Conservation (phyloP, 2,888 invertebrate genomes). For the Punctoribates punctum region DNA sequence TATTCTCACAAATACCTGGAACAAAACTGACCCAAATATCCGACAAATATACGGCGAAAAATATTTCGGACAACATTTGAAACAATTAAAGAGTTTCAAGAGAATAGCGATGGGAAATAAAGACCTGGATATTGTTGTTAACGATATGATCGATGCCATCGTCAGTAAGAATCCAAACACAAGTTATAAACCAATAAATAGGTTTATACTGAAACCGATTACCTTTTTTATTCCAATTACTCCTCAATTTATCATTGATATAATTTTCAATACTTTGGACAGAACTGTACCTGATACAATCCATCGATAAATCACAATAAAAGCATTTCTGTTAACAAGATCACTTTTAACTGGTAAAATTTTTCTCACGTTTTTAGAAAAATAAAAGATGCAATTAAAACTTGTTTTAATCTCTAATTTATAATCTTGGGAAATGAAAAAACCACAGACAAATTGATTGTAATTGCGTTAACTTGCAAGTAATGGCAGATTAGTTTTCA, state of each 20-base stretch:
- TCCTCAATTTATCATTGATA: neutral
- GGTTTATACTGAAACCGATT: neutral
- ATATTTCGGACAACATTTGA: neutral
- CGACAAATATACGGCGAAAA: slow-evolving; percentile 2
- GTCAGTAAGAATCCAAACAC: neutral
- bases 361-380: no score
- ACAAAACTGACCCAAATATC: neutral
- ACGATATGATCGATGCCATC: slow-evolving; percentile 16
- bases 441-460: no score
- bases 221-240: neutral
- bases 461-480: no score
- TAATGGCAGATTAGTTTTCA: no score
- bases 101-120: neutral
- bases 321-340: no score
- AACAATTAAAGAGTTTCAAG: neutral
- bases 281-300: neutral
- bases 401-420: no score
- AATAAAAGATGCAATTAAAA: no score
- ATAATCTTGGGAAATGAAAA: no score
- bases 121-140: neutral
- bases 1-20: slow-evolving; percentile 10
- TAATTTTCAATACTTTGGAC: neutral
- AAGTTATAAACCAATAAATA: neutral
- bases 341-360: no score
- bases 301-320: no score